Base-by-base conservation (phyloP, 2,888 invertebrate species). In the Poecilus cupreus region DNA sequence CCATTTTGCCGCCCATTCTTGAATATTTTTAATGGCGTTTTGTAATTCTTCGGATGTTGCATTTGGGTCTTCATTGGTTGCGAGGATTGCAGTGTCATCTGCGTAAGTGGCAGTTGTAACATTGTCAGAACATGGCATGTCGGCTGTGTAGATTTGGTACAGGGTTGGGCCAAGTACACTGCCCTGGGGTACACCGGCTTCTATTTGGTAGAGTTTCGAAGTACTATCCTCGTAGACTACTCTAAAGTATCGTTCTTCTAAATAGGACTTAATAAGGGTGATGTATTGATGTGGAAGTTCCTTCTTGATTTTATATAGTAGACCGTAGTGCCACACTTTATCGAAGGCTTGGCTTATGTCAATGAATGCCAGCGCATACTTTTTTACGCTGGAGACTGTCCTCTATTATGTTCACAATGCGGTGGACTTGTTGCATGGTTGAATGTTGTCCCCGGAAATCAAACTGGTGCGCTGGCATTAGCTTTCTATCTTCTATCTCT, bases 401-500 rank as follows among this genome's bases (percentile, higher is more conserved):
- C 6, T 57, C 26, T 3, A 83, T 84, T 79, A 57, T 64, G 5
- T 70, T 75, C 0, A 51, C 51, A 0, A 84, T 60, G 46, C 84
- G 83, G 37, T 84, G 70, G 0, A 83, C 75, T 82, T 84, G 84
- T 16, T 85, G 83, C 16, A 81, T 82, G 8, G 83, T 83, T 18
- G 82, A 46, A 20, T 83, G 82, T n/a, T 82, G 26, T 11, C 81
- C 68, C n/a, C 81, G n/a, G 8, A 83, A 83, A 5, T 81, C 83
- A 43, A 84, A 84, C 70, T 84, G 82, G 18, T 84, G 82, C 11
- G 77, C 39, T 3, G 82, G 79, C 10, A 83, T 83, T 3, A 83
- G 20, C 16, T 82, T 32, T 1, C 43, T 77, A n/a, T 77, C 39
- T 57, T 77, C 46, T 5, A 82, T 80, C 18, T 75, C 20, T 43